Conservation (phyloP, 92 coral and sea anemone genomes). For the Scolanthus callimorphus region DNA sequence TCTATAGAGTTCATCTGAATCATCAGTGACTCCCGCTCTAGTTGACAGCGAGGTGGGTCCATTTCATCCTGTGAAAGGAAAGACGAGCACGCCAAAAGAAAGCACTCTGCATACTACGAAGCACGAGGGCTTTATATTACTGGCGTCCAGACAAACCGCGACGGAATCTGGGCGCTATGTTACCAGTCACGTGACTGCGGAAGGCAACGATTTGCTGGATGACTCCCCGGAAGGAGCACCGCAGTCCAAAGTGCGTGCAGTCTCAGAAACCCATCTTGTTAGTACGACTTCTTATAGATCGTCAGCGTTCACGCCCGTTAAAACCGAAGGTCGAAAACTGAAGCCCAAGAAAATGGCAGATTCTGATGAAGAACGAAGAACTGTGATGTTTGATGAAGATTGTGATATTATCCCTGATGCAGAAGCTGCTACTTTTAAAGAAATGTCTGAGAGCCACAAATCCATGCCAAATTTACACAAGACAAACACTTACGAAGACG, state of each 20-base stretch:
- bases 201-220: slow-evolving; percentile 21
- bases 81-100: slow-evolving; percentile 17
- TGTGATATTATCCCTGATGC: not conserved
- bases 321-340: slow-evolving; percentile 12
- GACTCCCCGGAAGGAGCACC: slow-evolving; percentile 35
- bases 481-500: no score
- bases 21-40: not conserved
- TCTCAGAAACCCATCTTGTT: slow-evolving; percentile 7
- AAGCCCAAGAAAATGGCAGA: not conserved
- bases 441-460: slow-evolving; percentile 60
- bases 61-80: not conserved
- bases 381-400: not conserved
- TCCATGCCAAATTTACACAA: slow-evolving; percentile 81
- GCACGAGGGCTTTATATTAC: not conserved
- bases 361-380: not conserved
- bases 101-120: not conserved
- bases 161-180: slow-evolving; percentile 27
- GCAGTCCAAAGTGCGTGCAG: slow-evolving; percentile 23
- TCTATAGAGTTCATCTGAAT: slow-evolving; percentile 2
- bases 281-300: slow-evolving; percentile 6
- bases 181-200: slow-evolving; percentile 14
- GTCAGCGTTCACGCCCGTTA: slow-evolving; percentile 53
- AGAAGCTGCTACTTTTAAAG: slow-evolving; percentile 32
- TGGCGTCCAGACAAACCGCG: slow-evolving; percentile 31
- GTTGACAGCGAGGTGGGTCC: not conserved